A percentile compares a stretch with the other conserved stretches of the same genome.
phyloP scores from a whole-genome alignment of 2,113 vertebrate species.

The Notothenia rossii region DNA sequence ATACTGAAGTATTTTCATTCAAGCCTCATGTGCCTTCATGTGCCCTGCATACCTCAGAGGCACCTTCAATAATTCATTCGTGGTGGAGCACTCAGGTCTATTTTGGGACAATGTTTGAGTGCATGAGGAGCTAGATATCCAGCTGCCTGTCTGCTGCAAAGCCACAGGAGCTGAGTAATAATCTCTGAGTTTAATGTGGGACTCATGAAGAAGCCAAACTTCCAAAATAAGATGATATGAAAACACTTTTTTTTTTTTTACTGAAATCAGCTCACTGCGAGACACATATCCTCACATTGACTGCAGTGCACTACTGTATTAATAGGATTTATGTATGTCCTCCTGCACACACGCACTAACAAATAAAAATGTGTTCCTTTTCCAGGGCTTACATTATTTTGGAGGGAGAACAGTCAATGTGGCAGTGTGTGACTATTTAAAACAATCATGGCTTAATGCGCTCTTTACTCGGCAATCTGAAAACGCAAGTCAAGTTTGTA shows the following conservation, averaged over 20 bases:
- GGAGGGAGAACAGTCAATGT: conserved; percentile 48
- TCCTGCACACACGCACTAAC: conserved; percentile 26
- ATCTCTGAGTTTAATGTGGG: conserved; percentile 21
- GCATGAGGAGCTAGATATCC: conserved; percentile 25
- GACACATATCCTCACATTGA: conserved; percentile 2
- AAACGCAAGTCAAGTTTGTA: conserved; percentile 74
- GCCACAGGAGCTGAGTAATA: conserved; percentile 23
- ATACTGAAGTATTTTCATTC: conserved; percentile 27
- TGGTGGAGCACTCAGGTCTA: conserved; percentile 67
- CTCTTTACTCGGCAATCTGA: conserved; percentile 70
- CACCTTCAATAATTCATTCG: conserved; percentile 76
- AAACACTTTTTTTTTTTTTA: conserved; percentile 12
- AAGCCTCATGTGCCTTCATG: conserved; percentile 35
- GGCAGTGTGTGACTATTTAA: conserved; percentile 72
- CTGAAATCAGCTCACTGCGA: conserved; percentile 38
- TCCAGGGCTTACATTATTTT: conserved; percentile 19
- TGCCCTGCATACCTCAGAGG: conserved; percentile 59
- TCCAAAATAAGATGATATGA: conserved; percentile 15
- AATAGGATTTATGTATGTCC: conserved; percentile 46
- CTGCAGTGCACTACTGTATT: conserved; percentile 12
- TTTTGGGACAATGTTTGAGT: conserved; percentile 65
- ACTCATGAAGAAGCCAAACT: conserved; percentile 13
- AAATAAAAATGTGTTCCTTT: conserved; percentile 32
- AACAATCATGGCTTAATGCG: conserved; percentile 60
- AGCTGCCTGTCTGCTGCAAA: conserved; percentile 22